Conservation (phyloP, 2,888 invertebrate species). For the Aphrophora alni region DNA sequence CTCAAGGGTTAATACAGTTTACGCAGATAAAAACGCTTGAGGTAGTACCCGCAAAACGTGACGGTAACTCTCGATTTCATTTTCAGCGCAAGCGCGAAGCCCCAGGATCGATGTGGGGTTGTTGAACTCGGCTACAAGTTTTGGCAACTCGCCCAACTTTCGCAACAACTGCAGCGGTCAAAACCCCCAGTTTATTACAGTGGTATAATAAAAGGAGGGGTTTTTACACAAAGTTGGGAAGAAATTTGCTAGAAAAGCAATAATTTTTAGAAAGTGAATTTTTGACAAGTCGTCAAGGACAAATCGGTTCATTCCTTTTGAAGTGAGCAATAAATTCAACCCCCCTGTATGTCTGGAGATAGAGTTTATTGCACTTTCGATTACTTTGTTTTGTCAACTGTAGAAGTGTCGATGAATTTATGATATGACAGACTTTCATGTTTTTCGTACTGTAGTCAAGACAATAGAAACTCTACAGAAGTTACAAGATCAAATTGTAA, state of each 20-base stretch:
- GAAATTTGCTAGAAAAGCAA: background rate
- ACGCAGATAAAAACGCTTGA: background rate
- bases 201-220: background rate
- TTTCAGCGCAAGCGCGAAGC: constrained; percentile 16
- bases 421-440: background rate
- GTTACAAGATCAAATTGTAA: too few species aligned
- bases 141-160: constrained; percentile 31
- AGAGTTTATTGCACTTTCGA: background rate
- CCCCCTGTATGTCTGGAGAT: background rate
- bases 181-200: background rate
- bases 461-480: too few species aligned
- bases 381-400: background rate
- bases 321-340: background rate
- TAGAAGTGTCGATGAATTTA: background rate
- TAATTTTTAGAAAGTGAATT: background rate
- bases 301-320: background rate
- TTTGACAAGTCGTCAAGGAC: background rate
- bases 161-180: background rate
- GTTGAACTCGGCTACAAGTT: constrained; percentile 17
- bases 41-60: constrained; percentile 11
- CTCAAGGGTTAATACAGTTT: too few species aligned
- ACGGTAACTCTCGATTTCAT: constrained; percentile 21
- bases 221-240: background rate
- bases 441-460: too few species aligned
- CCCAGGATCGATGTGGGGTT: constrained; percentile 24